phyloP scores from a whole-genome alignment of 92 coral and sea anemone genomes.

The Hydrozoanthus gracilis region DNA sequence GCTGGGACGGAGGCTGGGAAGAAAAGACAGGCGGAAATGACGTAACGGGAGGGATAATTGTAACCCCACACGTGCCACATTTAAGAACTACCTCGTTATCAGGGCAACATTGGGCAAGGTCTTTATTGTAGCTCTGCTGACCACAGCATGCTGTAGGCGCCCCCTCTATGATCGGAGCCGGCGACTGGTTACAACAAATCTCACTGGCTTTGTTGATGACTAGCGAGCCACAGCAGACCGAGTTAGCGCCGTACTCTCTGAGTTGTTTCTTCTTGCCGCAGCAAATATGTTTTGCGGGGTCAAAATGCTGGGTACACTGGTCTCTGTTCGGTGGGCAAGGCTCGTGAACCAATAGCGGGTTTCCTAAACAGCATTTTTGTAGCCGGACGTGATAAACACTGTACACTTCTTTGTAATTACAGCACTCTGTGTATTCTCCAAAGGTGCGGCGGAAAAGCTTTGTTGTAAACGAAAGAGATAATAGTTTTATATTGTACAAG shows the following conservation, averaged over 20 bases:
- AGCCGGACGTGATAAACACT: constrained; percentile 22
- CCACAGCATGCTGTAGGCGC: constrained; percentile 30
- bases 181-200: constrained; percentile 11
- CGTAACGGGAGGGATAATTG: constrained; percentile 17
- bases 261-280: constrained; percentile 16
- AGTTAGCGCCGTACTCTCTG: constrained; percentile 18
- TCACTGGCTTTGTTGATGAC: constrained; percentile 4
- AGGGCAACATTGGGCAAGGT: constrained; percentile 38
- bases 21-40: not conserved
- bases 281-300: constrained; percentile 5
- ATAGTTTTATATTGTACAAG: too few species aligned
- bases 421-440: constrained; percentile 25
- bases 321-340: not conserved
- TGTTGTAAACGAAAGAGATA: too few species aligned
- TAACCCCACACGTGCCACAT: constrained; percentile 31
- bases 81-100: constrained; percentile 24
- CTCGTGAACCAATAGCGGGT: not conserved
- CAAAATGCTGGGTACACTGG: constrained; percentile 18
- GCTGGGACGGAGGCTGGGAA: not conserved
- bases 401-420: constrained; percentile 30
- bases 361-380: constrained; percentile 40
- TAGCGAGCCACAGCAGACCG: constrained; percentile 23
- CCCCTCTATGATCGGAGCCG: not conserved
- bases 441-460: constrained; percentile 32
- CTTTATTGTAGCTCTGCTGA: constrained; percentile 33